Conservation (phyloP, 1,140 invertebrate species). For the Sitodiplosis mosellana region DNA sequence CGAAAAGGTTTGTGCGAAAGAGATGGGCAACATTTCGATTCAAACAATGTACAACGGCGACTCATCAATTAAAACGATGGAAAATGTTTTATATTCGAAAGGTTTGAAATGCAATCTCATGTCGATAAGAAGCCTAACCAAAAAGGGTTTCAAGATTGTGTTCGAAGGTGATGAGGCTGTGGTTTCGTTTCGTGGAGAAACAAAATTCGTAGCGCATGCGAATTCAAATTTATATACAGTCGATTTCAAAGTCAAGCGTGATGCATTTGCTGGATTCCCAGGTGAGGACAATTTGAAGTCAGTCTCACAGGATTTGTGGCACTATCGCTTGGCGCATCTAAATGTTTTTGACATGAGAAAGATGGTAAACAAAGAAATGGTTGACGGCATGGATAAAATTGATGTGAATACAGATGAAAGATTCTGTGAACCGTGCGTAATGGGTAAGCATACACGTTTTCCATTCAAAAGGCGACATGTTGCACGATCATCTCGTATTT, state of each 20-base stretch:
- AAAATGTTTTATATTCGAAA: conserved; percentile 7
- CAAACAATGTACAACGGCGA: conserved; percentile 7
- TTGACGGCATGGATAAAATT: background rate
- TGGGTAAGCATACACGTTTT: conserved; percentile 7
- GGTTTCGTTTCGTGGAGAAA: background rate
- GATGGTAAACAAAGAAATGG: conserved; percentile 4
- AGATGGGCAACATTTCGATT: conserved; percentile 7
- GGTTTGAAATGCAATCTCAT: background rate
- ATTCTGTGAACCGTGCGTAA: conserved; percentile 9
- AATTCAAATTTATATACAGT: background rate
- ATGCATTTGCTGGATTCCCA: conserved; percentile 3
- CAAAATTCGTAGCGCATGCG: background rate
- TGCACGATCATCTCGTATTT: conserved; percentile 4
- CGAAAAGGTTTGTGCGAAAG: conserved; percentile 3
- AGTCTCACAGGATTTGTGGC: too few relatives aligned
- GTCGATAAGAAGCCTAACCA: background rate
- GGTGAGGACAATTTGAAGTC: too few relatives aligned
- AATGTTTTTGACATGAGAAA: conserved; percentile 8
- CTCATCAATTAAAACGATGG: conserved; percentile 6
- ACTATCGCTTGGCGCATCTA: conserved; percentile 10
- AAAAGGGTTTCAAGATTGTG: background rate
- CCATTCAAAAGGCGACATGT: conserved; percentile 6
- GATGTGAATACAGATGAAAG: conserved; percentile 3
- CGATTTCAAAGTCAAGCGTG: background rate
- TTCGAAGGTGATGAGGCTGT: background rate